Evolutionary conservation across 1,140 invertebrate species (phyloP).

Genomic region (Pemphigus obesinymphae): DNA sequence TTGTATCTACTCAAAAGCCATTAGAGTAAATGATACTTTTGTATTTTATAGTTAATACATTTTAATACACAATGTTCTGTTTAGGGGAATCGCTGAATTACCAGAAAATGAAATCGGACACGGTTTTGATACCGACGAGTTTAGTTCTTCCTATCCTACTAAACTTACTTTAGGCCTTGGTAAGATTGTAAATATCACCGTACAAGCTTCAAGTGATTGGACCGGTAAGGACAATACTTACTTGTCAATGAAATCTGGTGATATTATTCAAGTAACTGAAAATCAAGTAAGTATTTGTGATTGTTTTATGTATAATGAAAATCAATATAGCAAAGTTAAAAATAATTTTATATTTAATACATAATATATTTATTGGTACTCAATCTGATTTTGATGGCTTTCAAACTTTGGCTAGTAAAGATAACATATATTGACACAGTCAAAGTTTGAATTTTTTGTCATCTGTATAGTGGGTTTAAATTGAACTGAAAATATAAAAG

Average conservation of each 20-base stretch:
- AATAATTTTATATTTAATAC: neutral
- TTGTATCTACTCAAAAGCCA: slow-evolving; percentile 46
- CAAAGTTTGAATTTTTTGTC: too few relatives aligned
- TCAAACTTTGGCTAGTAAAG: too few relatives aligned
- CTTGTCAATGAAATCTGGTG: slow-evolving; percentile 65
- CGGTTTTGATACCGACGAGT: slow-evolving; percentile 47
- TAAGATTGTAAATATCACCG: slow-evolving; percentile 53
- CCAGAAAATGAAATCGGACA: slow-evolving; percentile 63
- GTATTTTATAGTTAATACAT: neutral
- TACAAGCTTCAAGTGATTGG: slow-evolving; percentile 61
- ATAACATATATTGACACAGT: too few relatives aligned
- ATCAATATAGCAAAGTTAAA: neutral
- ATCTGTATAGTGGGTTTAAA: too few relatives aligned
- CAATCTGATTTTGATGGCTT: too few relatives aligned
- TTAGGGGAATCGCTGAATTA: slow-evolving; percentile 66
- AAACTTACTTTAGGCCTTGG: slow-evolving; percentile 52
- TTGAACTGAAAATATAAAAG: too few relatives aligned
- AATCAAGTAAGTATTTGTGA: slow-evolving; percentile 54
- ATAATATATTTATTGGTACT: too few relatives aligned
- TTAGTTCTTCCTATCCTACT: slow-evolving; percentile 44
- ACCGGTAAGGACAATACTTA: slow-evolving; percentile 64
- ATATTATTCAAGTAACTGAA: slow-evolving; percentile 61
- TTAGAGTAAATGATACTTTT: slow-evolving; percentile 49
- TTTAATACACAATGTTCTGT: slow-evolving; percentile 42
- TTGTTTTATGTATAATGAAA: neutral